A percentile compares a stretch with the other conserved stretches of the same genome.
Evolutionary conservation across 2,888 invertebrate species (phyloP).

Genomic region (Temnothorax rugatulus): DNA sequence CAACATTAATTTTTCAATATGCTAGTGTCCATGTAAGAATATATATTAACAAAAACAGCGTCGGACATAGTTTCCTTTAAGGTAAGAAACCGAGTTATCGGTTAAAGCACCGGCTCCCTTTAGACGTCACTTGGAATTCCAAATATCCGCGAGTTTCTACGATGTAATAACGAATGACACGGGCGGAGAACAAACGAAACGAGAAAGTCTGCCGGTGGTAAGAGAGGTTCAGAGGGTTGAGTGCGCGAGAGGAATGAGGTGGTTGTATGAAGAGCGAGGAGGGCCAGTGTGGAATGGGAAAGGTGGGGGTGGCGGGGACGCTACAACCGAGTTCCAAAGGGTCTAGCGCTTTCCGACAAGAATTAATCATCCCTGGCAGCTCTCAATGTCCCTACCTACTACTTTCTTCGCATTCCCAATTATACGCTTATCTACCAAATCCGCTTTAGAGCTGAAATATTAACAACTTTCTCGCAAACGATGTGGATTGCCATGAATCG

Average conservation of each 20-base stretch:
- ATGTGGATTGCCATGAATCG: slow-evolving; percentile 37
- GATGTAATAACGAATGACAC: slow-evolving; percentile 85
- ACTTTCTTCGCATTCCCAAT: slow-evolving; percentile 82
- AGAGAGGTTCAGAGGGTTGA: slow-evolving; percentile 68
- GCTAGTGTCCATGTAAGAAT: slow-evolving; percentile 23
- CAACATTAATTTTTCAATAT: slow-evolving; percentile 27
- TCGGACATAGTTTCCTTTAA: slow-evolving; percentile 53
- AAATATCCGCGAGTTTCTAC: slow-evolving; percentile 84
- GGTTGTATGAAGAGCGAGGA: slow-evolving; percentile 59
- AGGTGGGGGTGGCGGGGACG: slow-evolving; percentile 63
- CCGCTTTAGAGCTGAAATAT: slow-evolving; percentile 72
- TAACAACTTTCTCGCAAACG: slow-evolving; percentile 59
- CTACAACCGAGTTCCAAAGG: slow-evolving; percentile 81
- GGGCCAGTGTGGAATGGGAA: slow-evolving; percentile 64
- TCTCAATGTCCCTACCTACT: slow-evolving; percentile 80
- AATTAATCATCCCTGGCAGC: slow-evolving; percentile 83
- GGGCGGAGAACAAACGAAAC: slow-evolving; percentile 80
- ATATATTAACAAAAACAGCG: slow-evolving; percentile 54
- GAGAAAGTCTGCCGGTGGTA: slow-evolving; percentile 78
- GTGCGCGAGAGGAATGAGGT: slow-evolving; percentile 65
- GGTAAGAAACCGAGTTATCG: slow-evolving; percentile 67
- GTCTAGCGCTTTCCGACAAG: slow-evolving; percentile 79
- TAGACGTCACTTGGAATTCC: slow-evolving; percentile 84
- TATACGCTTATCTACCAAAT: slow-evolving; percentile 78
- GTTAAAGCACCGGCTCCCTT: slow-evolving; percentile 74